These are phyloP conservation scores for Apodemus agrarius DNA, from an alignment of 2,797 vertebrate genomes.

Conservation along the genomic window DNA sequence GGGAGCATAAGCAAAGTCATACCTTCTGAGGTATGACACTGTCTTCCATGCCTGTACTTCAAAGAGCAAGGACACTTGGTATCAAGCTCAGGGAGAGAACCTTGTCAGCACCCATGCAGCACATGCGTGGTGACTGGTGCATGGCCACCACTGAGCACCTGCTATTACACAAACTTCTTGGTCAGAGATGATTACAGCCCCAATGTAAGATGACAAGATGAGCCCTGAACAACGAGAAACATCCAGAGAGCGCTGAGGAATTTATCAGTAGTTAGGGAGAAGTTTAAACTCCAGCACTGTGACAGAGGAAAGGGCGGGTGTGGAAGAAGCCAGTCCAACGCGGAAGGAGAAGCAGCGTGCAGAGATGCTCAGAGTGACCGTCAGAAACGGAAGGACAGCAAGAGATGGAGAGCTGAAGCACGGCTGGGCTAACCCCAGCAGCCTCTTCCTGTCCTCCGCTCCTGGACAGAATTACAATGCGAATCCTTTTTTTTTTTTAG, in stretches of 20 bases:
- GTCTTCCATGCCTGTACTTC: not conserved
- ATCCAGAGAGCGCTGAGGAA: not conserved
- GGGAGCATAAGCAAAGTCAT: not conserved
- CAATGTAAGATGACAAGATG: not conserved
- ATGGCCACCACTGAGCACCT: not conserved
- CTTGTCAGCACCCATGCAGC: not conserved
- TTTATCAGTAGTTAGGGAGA: not conserved
- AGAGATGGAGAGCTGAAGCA: not conserved
- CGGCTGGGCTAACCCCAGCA: not conserved
- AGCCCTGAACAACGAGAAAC: not conserved
- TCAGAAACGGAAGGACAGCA: not conserved
- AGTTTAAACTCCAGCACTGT: not conserved
- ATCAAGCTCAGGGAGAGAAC: not conserved
- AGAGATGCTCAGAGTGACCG: not conserved
- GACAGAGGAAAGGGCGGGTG: not conserved
- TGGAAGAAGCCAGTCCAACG: not conserved
- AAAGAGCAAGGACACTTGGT: not conserved
- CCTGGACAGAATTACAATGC: not conserved
- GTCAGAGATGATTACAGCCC: not conserved
- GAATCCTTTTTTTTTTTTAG: too few relatives aligned
- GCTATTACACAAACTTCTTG: constrained; percentile 4
- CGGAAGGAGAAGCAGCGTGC: not conserved
- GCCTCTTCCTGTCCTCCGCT: not conserved
- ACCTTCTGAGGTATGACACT: not conserved
- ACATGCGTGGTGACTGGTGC: not conserved